A percentile compares a stretch with the other conserved stretches of the same genome.
Conservation (phyloP, 2,797 vertebrate genomes). For the Silurus aristotelis region DNA sequence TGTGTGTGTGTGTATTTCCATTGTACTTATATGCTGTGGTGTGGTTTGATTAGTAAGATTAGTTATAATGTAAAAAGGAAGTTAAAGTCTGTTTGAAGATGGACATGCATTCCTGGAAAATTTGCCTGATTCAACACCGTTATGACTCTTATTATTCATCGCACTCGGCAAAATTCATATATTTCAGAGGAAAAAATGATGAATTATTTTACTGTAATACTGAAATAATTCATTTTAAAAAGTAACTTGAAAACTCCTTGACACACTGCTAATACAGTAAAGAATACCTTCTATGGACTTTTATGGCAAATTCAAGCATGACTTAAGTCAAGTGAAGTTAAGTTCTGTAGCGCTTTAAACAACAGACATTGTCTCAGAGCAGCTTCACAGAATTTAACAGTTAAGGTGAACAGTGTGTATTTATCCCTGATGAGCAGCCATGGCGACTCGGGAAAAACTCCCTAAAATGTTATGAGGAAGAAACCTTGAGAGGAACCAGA, state of each 20-base stretch:
- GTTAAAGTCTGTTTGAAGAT: neutral
- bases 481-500: too few species aligned
- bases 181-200: neutral
- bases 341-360: too few species aligned
- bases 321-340: too few species aligned
- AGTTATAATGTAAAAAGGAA: neutral
- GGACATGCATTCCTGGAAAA: neutral
- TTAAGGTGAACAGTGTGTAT: too few species aligned
- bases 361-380: too few species aligned
- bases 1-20: neutral
- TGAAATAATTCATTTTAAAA: too few species aligned
- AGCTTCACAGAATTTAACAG: too few species aligned
- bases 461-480: too few species aligned
- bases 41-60: neutral
- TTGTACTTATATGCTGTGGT: neutral
- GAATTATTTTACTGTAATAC: neutral
- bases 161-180: neutral
- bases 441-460: too few species aligned
- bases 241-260: too few species aligned
- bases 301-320: neutral
- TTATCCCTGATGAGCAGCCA: too few species aligned
- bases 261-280: neutral
- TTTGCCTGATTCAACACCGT: neutral
- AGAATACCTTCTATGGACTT: neutral
- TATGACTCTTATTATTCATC: neutral